Evolutionary conservation across 2,113 vertebrate genomes (phyloP), one percentile per base, ranked within the genome.

Genomic region (Tichodroma muraria): DNA sequence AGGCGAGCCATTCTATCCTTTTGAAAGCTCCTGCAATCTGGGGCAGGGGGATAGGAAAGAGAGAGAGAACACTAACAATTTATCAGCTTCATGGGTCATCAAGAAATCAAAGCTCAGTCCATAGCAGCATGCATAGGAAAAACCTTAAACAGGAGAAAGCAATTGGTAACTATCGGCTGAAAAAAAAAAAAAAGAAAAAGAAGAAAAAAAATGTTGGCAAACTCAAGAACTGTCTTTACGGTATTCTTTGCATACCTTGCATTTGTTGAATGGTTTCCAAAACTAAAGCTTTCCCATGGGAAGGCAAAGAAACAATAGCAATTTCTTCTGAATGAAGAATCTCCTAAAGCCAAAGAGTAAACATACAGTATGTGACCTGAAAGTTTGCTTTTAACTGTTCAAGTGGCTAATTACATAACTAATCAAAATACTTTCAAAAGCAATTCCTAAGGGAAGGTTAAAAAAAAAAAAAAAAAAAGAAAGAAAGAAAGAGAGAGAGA

Each of bases 201-300:
- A 78, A n/a, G n/a, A n/a, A 81, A 85, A 94, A 83, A 91, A 79
- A 80, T 31, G 23, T 40, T 93, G 95, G 94, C 96, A 82, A 68
- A 88, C 60, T 66, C 68, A 65, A 84, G 49, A 85, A 54, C 45
- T 91, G 80, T 95, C 96, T 96, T 95, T 94, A 91, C 94, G 81
- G 91, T 96, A 88, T 94, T 91, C 95, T 97, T 92, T 97, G 92
- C 97, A 97, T 97, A 97, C 97, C 95, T 96, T 96, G 50, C 93
- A 94, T 95, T 96, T 97, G 83, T 97, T 98, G 97, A 98, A 96
- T 93, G 90, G 78, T 89, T 95, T 97, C 97, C 97, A 98, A 95
- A 97, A 95, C 53, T 16, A 64, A 97, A 82, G 89, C 92, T 98
- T 98, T 98, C 98, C 98, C 98, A 98, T 98, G 98, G 98, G 98